These are phyloP conservation scores for Paradoxurus hermaphroditus DNA, from an alignment of 2,113 vertebrate species.

Conservation along the genomic window DNA sequence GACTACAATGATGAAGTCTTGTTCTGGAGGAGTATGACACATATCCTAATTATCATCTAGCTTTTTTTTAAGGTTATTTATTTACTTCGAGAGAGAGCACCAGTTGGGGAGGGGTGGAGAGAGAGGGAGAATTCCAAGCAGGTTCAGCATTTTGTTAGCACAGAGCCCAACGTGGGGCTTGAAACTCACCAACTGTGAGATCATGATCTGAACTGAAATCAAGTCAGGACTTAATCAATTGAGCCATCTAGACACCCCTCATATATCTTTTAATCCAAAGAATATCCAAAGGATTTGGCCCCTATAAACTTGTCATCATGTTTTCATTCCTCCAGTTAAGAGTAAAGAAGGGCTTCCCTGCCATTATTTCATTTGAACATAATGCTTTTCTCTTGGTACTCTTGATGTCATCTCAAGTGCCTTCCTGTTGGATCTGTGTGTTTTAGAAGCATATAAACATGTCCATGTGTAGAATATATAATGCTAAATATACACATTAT, in stretches of 20 bases:
- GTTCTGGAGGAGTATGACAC: not conserved
- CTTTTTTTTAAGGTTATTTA: not conserved
- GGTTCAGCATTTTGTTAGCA: no score
- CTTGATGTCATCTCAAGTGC: not conserved
- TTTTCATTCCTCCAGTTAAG: not conserved
- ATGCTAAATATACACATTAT: no score
- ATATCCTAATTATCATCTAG: not conserved
- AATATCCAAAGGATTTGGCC: not conserved
- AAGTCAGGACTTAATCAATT: no score
- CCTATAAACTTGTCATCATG: not conserved
- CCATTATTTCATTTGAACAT: not conserved
- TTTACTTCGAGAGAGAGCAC: no score
- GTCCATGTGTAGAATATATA: not conserved
- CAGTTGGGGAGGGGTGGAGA: no score
- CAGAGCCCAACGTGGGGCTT: no score
- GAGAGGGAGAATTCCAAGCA: no score
- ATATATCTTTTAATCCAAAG: not conserved
- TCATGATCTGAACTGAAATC: no score
- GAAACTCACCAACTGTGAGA: no score
- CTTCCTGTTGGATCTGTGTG: not conserved
- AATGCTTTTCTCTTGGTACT: not conserved
- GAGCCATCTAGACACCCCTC: no score
- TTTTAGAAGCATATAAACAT: not conserved
- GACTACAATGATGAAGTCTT: not conserved
- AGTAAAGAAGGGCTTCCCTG: not conserved